Base-by-base conservation (phyloP, 2,113 vertebrate species). In the Chaenocephalus aceratus region DNA sequence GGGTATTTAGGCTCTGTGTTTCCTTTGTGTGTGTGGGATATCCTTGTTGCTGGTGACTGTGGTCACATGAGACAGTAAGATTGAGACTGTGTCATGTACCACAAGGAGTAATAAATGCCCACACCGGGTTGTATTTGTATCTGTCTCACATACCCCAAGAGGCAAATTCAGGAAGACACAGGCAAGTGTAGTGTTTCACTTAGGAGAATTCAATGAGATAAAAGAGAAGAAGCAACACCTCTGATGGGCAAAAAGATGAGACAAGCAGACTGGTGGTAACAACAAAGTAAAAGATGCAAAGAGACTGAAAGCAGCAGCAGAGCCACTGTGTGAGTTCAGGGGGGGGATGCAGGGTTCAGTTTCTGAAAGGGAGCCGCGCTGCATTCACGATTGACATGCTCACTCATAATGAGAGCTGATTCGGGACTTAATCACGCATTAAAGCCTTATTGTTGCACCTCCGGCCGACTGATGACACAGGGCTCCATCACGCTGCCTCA, bases 391-490 rank as follows among this genome's bases (percentile, higher is more conserved):
- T 72, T 82, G 82, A 88, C 60, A 59, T 82, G 87, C 64, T 88
- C 82, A 82, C 86, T 34, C 82, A 51, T 87, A 86, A 89, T 86
- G 78, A 69, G 57, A 88, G 71, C 75, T 80, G 84, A 91, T 91
- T 57, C 14, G 67, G 88, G 82, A 86, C 46, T 88, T 91, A 88
- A 91, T 89, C 84, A 2, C 36, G 89, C 86, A 83, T 88, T 89
- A 88, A 87, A 68, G 14, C 60, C 63, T 79, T 84, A 80, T 90
- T 88, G 91, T 92, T 87, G 77, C 63, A 86, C 86, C 73, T 91
- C 87, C 86, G 87, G 84, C 58, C 73, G 18, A 82, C 82, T 85
- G 91, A 89, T 89, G 89, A 92, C 91, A 91, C 90, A 89, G 88
- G 51, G 75, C 34, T 78, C 83, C 73, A 16, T 49, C 82, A 8